phyloP scores from a whole-genome alignment of 2,888 invertebrate genomes.

The Pantelozetes paolii region DNA sequence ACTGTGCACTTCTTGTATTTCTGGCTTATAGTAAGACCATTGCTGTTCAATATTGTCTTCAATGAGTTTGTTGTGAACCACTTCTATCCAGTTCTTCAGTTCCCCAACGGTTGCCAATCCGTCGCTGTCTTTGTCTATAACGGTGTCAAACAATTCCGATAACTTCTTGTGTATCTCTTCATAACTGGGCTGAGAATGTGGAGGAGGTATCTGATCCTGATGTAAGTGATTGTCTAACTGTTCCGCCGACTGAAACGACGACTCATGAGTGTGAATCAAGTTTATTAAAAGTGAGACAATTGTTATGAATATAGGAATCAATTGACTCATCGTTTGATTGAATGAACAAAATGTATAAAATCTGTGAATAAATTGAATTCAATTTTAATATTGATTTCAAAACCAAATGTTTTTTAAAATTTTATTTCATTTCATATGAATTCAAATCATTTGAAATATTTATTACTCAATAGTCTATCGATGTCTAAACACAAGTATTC shows the following conservation, averaged over 20 bases:
- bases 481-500: too few relatives aligned
- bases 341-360: too few relatives aligned
- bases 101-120: conserved; percentile 45
- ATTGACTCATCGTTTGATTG: background rate
- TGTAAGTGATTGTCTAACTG: conserved; percentile 39
- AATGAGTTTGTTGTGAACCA: conserved; percentile 46
- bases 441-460: too few relatives aligned
- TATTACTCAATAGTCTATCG: too few relatives aligned
- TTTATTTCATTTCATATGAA: too few relatives aligned
- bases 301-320: background rate
- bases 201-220: conserved; percentile 42
- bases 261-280: background rate
- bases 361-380: background rate
- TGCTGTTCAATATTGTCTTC: conserved; percentile 49
- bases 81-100: conserved; percentile 47
- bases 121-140: conserved; percentile 44
- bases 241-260: conserved; percentile 42
- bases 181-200: conserved; percentile 37
- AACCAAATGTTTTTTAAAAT: too few relatives aligned
- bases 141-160: conserved; percentile 4
- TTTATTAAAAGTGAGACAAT: background rate
- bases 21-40: conserved; percentile 48
- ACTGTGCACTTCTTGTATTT: conserved; percentile 46
- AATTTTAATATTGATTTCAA: background rate
- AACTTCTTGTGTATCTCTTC: conserved; percentile 38